phyloP scores from a whole-genome alignment of 2,797 vertebrate species.

The Scolopax bukidnonensis region DNA sequence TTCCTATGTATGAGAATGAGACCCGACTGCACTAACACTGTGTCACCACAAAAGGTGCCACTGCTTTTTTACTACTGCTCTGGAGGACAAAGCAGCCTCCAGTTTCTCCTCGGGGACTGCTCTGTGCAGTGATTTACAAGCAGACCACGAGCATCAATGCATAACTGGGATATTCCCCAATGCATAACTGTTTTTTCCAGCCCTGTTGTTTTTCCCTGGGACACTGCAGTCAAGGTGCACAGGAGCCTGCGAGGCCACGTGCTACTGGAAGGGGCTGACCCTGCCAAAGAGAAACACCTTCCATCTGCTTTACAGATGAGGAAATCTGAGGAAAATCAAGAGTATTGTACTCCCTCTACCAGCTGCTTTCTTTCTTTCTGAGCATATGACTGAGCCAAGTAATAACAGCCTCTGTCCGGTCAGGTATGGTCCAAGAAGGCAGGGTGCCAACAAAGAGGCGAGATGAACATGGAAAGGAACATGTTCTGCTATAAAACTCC shows the following conservation, averaged over 20 bases:
- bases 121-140: not conserved
- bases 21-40: not conserved
- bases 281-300: not conserved
- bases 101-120: not conserved
- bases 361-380: not conserved
- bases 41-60: not conserved
- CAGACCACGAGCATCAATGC: accelerated
- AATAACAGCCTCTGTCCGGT: not conserved
- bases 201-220: accelerated
- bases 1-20: not conserved
- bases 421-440: not conserved
- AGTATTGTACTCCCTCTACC: no score
- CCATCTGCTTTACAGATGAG: not conserved
- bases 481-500: not conserved
- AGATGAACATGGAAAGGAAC: not conserved
- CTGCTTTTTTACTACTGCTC: not conserved
- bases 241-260: not conserved
- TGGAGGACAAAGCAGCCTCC: not conserved
- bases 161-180: not conserved
- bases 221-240: not conserved
- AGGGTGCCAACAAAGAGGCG: not conserved
- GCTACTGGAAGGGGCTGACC: not conserved
- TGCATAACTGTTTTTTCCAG: not conserved
- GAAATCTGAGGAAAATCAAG: not conserved
- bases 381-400: accelerated